Base-by-base conservation (phyloP, 1,140 invertebrate species). In the Hirudo medicinalis region DNA sequence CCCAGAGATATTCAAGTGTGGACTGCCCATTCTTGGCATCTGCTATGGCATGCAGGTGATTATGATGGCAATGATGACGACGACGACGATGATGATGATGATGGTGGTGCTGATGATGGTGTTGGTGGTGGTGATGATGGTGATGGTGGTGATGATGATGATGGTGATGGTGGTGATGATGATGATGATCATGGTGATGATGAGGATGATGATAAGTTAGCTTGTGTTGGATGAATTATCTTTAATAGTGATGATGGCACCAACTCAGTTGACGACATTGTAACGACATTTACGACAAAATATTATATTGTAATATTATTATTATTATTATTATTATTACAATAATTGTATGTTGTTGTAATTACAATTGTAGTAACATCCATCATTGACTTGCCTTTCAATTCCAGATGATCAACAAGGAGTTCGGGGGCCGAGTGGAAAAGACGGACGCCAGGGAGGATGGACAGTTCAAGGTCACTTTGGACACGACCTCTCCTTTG, bases 21-120 rank as follows among this genome's bases (percentile, higher is more conserved):
- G 91, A 75, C 85, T 99, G 77, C 96, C 96, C 63, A 89, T 99
- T 69, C 85, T 99, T 79, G 91, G 91, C 75, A 99, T 99, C 78
- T 99, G 96, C 83, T 99, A 99, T 85, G 96, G 96, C 57, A 94
- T 99, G 89, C 95, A 86, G 80, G 83, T 85, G 76, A 68, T 22
- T 2, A 25, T 8, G 57, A 32, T 63, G 22, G 15, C 11, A 1
- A 13, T 49, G 43, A 49, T 49, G 43, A 49, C 11, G 43, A 49
- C 11, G 43, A 49, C 13, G 15, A 49, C 11, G 43, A 49, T 49
- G 43, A 8, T 36, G 43, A 2, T 49, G 43, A 49, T 57, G 54
- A 57, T 57, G 20, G 5, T 4, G 54, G 9, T 20, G 54, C 2
- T 57, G 32, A 6, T 36, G 32, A 36, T 36, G 2, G 6, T 36